phyloP scores from a whole-genome alignment of 1,140 invertebrate species.

The Pseudomyrmex dendroicus region DNA sequence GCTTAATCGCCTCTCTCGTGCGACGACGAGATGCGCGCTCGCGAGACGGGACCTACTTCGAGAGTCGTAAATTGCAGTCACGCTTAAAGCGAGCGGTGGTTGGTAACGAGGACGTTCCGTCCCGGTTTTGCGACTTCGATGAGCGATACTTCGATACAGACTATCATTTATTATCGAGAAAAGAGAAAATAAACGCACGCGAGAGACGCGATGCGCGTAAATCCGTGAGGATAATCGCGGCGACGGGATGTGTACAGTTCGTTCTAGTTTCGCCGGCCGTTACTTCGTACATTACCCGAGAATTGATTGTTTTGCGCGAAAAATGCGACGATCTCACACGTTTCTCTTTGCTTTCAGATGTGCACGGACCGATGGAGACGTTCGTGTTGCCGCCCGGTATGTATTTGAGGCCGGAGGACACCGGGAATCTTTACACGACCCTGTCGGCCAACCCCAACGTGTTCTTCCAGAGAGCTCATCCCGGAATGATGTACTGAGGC shows the following conservation, averaged over 20 bases:
- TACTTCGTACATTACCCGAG: background rate
- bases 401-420: conserved; percentile 90
- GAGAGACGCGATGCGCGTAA: background rate
- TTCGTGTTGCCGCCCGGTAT: conserved; percentile 87
- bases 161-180: conserved; percentile 5
- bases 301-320: background rate
- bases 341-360: conserved; percentile 74
- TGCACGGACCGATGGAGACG: conserved; percentile 81
- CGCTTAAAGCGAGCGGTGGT: conserved; percentile 5
- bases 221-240: background rate
- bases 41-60: conserved; percentile 16
- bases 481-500: conserved; percentile 92
- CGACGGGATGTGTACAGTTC: background rate
- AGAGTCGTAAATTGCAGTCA: conserved; percentile 22
- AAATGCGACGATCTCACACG: background rate
- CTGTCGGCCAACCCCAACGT: conserved; percentile 94
- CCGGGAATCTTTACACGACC: conserved; percentile 91
- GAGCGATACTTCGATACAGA: conserved; percentile 5
- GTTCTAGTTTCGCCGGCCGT: background rate
- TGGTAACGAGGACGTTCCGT: conserved; percentile 35
- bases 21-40: conserved; percentile 23
- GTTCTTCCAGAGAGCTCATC: conserved; percentile 92
- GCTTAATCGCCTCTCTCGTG: conserved; percentile 11
- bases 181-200: conserved; percentile 15
- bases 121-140: conserved; percentile 31